A percentile compares a stretch with the other conserved stretches of the same genome.
phyloP scores from a whole-genome alignment of 2,888 invertebrate species.

The Zelleria hepariella region DNA sequence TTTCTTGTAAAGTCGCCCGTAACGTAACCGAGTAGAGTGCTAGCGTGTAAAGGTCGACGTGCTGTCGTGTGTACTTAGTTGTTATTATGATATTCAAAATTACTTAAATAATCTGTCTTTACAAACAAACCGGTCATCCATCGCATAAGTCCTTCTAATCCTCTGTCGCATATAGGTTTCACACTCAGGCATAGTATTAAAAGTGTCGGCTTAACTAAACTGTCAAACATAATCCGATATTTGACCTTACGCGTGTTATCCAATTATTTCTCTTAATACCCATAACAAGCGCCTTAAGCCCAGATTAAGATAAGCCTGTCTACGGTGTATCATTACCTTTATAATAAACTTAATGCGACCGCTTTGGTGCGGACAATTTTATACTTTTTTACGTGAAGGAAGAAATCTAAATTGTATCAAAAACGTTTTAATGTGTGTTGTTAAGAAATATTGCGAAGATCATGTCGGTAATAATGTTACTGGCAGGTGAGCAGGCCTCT shows the following conservation, averaged over 20 bases:
- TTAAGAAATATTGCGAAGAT: neutral
- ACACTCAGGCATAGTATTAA: neutral
- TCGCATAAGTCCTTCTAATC: neutral
- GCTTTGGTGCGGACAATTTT: constrained; percentile 33
- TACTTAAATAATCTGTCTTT: no score
- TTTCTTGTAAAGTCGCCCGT: no score
- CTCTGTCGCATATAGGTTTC: neutral
- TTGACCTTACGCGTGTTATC: constrained; percentile 56
- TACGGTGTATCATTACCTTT: constrained; percentile 18
- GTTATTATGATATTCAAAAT: no score
- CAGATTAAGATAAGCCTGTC: constrained; percentile 64
- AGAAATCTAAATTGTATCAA: constrained; percentile 63
- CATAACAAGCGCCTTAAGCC: constrained; percentile 54
- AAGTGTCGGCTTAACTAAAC: neutral
- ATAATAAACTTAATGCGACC: constrained; percentile 45
- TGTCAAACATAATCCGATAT: constrained; percentile 24
- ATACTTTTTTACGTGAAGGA: constrained; percentile 9
- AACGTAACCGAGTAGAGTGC: no score
- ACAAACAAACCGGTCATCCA: neutral
- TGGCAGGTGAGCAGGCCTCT: neutral
- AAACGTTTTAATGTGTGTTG: constrained; percentile 14
- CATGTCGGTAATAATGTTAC: neutral
- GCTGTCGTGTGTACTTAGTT: no score
- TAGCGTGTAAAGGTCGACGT: no score
- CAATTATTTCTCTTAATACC: constrained; percentile 63